Evolutionary conservation across 2,797 vertebrate species (phyloP).

Genomic region (Pelochelys cantorii): DNA sequence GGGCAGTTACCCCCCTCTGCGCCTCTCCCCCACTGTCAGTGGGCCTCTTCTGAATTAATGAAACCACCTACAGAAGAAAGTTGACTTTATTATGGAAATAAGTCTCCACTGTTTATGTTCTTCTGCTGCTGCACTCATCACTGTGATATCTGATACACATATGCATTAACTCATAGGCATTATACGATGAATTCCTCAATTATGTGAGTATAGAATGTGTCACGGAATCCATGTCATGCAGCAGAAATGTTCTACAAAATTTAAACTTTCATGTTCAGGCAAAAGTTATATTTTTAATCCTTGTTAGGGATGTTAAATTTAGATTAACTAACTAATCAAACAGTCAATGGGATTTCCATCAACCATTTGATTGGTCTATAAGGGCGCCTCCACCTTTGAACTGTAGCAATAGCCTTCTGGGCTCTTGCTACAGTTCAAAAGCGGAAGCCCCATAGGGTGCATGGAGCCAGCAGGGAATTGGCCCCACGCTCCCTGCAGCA

Average conservation of each 20-base stretch:
- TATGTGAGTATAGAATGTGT: rapidly evolving
- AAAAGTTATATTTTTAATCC: not conserved
- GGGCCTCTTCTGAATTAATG: not conserved
- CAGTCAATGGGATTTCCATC: no score
- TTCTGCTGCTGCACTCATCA: not conserved
- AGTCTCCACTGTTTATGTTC: not conserved
- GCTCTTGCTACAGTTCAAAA: no score
- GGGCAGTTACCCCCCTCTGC: no score
- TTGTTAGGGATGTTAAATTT: not conserved
- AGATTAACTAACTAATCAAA: no score
- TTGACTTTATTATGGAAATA: not conserved
- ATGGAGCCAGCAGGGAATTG: no score
- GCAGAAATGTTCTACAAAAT: not conserved
- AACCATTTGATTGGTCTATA: no score
- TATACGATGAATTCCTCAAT: not conserved
- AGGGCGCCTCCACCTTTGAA: no score
- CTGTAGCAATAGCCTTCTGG: no score
- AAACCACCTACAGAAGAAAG: not conserved
- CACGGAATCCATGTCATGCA: not conserved
- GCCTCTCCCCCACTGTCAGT: no score
- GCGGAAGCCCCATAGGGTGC: no score
- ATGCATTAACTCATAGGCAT: not conserved
- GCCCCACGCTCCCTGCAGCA: no score
- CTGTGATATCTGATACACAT: not conserved
- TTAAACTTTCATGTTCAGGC: not conserved